Base-by-base conservation (phyloP, 2,888 invertebrate species). In the Tenthredo distinguenda region DNA sequence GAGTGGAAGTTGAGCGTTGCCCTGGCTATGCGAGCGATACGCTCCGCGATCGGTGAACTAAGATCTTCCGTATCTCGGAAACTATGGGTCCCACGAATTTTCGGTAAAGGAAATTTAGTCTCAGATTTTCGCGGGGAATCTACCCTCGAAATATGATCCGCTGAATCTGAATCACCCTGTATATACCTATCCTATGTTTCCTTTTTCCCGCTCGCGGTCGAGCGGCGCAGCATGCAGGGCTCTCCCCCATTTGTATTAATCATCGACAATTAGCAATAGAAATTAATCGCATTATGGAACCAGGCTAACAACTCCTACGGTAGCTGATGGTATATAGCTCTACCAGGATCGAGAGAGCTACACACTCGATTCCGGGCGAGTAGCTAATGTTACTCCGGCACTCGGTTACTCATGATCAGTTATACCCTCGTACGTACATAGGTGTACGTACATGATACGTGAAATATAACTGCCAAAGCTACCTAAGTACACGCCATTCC, bases 181-280 rank as follows among this genome's bases (percentile, higher is more conserved):
- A n/a, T 55, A 12, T n/a, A 21, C 21, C 58, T 65, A 31, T 31
- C 9, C 26, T 43, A 6, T 55, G 15, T 40, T 40, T 81, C 68
- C 10, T 43, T 43, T 40, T 21, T 47, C 65, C 6, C 68, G 15
- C 21, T 62, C n/a, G 58, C 43, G 55, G 31, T 40, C 9, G 12
- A 9, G 15, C 10, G 3, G 15, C 40, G 34, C 3, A 88, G 15
- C 15, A 47, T 12, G 15, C 15, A 47, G 47, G 15, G 47, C 47
- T 47, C 91, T 91, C 92, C 91, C 92, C 92, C 92, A 92, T 93
- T 93, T 93, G 93, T 93, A 93, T 93, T 93, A 93, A 93, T 93
- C 93, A 93, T 93, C 93, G 92, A 90, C 93, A 92, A 93, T 93
- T 93, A 92, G 93, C 92, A 91, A 92, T 93, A 91, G 68, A 31